These are phyloP conservation scores for Carettochelys insculpta DNA, from an alignment of 2,113 vertebrate species.

Conservation along the genomic window DNA sequence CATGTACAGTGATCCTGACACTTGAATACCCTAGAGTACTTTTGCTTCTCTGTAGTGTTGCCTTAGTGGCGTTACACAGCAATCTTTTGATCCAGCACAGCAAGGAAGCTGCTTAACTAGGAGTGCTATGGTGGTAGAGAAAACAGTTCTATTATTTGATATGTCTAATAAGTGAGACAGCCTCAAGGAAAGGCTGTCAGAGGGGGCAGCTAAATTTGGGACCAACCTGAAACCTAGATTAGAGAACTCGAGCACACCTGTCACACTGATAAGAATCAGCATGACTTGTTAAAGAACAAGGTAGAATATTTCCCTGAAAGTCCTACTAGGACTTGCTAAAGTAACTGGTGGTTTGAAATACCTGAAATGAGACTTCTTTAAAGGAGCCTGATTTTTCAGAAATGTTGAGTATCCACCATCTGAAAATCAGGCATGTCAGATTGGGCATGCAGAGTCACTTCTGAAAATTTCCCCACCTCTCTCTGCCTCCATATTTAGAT, in stretches of 20 bases:
- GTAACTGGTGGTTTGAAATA: neutral
- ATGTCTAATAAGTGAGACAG: rapidly evolving
- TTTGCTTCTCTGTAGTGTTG: neutral
- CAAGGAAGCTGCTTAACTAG: neutral
- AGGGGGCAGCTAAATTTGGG: too few relatives aligned
- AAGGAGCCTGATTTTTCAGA: neutral
- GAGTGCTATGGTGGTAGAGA: neutral
- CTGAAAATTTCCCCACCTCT: neutral
- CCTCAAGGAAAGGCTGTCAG: too few relatives aligned
- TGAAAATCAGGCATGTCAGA: neutral
- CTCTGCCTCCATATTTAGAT: neutral
- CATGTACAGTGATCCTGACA: neutral
- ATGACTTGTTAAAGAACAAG: too few relatives aligned
- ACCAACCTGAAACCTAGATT: too few relatives aligned
- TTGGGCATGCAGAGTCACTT: neutral
- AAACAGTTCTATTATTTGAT: neutral
- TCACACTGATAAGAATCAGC: too few relatives aligned
- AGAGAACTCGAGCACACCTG: too few relatives aligned
- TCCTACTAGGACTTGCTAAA: neutral
- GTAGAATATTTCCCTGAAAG: neutral
- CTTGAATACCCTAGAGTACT: neutral
- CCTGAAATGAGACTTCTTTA: neutral
- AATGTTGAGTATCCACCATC: neutral
- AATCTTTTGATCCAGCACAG: neutral
- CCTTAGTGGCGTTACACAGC: neutral